These are phyloP conservation scores for Antrozous pallidus DNA, from an alignment of 2,797 vertebrate species.

Conservation along the genomic window DNA sequence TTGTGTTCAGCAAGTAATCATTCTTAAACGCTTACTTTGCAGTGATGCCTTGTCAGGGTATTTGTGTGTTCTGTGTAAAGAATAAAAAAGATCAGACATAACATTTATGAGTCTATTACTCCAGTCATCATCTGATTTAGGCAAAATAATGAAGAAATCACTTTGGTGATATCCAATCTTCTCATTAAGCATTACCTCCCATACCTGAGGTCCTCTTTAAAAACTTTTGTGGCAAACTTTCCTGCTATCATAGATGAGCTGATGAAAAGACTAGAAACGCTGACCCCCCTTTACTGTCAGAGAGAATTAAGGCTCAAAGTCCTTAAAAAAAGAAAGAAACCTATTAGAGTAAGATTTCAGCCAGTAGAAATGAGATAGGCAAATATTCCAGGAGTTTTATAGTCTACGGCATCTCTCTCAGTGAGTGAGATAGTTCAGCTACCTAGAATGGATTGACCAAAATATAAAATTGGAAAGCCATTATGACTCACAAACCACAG, in stretches of 20 bases:
- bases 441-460: neutral
- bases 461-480: slow-evolving; percentile 4
- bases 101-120: neutral
- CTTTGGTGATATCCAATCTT: neutral
- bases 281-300: neutral
- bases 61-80: neutral
- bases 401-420: neutral
- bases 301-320: neutral
- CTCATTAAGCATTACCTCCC: neutral
- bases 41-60: neutral
- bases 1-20: slow-evolving; percentile 12
- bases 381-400: neutral
- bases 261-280: neutral
- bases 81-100: slow-evolving; percentile 18
- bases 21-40: slow-evolving; percentile 13
- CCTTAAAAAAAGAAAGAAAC: neutral
- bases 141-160: slow-evolving; percentile 25
- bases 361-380: neutral
- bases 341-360: neutral
- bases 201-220: neutral
- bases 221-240: neutral
- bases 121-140: neutral
- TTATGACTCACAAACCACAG: neutral
- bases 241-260: neutral
- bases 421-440: neutral